Conservation (phyloP, 2,888 invertebrate species). For the Dicranocentrus wangi region DNA sequence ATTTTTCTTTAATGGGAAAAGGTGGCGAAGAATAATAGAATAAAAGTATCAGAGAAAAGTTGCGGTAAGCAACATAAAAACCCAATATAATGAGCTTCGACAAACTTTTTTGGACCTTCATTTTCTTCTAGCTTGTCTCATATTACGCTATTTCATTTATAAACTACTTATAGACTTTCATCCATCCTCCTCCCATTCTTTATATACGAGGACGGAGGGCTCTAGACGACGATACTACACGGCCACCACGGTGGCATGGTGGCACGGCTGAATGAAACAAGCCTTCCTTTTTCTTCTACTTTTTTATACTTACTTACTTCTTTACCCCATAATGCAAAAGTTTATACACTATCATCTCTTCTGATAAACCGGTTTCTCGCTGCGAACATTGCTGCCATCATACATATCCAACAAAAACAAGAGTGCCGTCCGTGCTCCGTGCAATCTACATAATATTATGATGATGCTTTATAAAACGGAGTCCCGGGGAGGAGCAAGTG, state of each 20-base stretch:
- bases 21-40: slow-evolving; percentile 63
- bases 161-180: slow-evolving; percentile 65
- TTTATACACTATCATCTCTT: neutral
- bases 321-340: slow-evolving; percentile 8
- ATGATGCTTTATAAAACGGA: neutral
- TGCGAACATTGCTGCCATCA: neutral
- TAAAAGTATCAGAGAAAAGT: slow-evolving; percentile 60
- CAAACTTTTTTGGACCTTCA: slow-evolving; percentile 65
- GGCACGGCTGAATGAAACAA: too few species aligned
- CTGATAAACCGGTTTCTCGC: slow-evolving; percentile 20
- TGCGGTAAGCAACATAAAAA: slow-evolving; percentile 63
- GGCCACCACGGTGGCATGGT: too few species aligned
- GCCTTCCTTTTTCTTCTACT: neutral
- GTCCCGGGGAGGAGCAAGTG: neutral
- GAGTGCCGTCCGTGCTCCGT: neutral
- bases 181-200: slow-evolving; percentile 47
- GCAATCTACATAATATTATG: neutral
- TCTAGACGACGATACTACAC: too few species aligned
- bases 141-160: slow-evolving; percentile 66
- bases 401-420: neutral
- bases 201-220: slow-evolving; percentile 26
- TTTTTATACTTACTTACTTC: neutral
- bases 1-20: slow-evolving; percentile 64
- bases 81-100: slow-evolving; percentile 65
- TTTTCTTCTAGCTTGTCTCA: slow-evolving; percentile 66